Evolutionary conservation across 2,888 invertebrate genomes (phyloP), one percentile per base, ranked within the genome.

Genomic region (Cordilura impudica): DNA sequence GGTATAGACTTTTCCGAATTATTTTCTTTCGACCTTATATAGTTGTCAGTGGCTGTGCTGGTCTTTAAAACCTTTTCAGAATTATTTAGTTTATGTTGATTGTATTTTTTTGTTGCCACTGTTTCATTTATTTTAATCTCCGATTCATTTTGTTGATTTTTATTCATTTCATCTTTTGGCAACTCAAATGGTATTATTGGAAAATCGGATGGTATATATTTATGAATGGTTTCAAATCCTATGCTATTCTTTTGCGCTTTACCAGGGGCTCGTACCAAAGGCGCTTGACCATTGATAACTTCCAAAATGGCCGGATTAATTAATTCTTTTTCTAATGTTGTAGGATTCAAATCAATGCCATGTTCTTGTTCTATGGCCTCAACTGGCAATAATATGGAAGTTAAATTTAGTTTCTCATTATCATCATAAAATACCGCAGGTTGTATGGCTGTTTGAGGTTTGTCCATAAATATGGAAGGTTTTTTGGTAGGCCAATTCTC

Each of bases 141-240:
- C 4, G 19, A 4, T n/a, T 67, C 26, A 4, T 2, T 26, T 14
- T 51, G 51, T 26, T 51, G 3, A 14, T 1, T 14, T 6, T n/a
- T n/a, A 29, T 56, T 49, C 5, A 63, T 0, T 16, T 73, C 58
- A 7, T 47, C 39, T 61, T 58, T 51, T 5, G 87, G 86, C 70
- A 89, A 49, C 60, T 84, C 76, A 75, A 88, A 89, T 2, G 88
- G 85, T 21, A 82, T 84, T 23, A 89, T 83, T 0, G 88, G 87
- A 81, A 89, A 86, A 51, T 85, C 74, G 1, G 81, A 29, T 14
- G 89, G 89, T 72, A 88, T 84, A 14, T 85, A 83, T 54, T 87
- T 83, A 10, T 86, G 80, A 2, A 89, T 80, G 0, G 84, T 83
- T 19, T 84, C 81, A 72, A 85, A 86, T 7, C 83, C 83, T 2